A percentile compares a stretch with the other conserved stretches of the same genome.
Evolutionary conservation across 1,140 invertebrate species (phyloP).

Genomic region (Zophobas morio): DNA sequence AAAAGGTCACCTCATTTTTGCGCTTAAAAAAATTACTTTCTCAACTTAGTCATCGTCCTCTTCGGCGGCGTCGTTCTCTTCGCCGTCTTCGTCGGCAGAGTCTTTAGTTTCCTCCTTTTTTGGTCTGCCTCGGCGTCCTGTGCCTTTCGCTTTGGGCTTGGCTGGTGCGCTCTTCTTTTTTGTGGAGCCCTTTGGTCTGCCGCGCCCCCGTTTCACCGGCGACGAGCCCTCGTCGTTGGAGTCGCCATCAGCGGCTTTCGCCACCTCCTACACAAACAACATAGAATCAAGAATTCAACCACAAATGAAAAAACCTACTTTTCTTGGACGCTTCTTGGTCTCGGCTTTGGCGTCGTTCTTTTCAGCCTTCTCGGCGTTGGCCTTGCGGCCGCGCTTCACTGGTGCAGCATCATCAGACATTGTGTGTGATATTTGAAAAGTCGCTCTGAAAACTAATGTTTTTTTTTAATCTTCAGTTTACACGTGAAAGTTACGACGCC

Average conservation of each 20-base stretch:
- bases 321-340: conserved; percentile 58
- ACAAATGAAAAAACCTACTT: conserved; percentile 48
- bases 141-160: conserved; percentile 57
- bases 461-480: no score
- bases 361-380: conserved; percentile 53
- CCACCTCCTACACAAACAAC: not conserved
- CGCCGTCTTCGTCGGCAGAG: conserved; percentile 57
- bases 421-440: conserved; percentile 30
- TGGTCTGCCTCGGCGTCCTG: conserved; percentile 57
- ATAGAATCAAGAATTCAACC: conserved; percentile 21
- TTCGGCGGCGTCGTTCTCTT: conserved; percentile 47
- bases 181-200: conserved; percentile 63
- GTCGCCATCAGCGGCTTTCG: conserved; percentile 3
- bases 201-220: conserved; percentile 61
- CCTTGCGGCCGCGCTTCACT: conserved; percentile 60
- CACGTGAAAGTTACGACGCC: no score
- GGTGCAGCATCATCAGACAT: conserved; percentile 63
- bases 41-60: conserved; percentile 44
- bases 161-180: conserved; percentile 60
- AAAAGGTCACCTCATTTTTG: conserved; percentile 20
- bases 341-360: conserved; percentile 56
- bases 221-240: conserved; percentile 52
- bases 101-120: conserved; percentile 61
- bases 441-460: no score
- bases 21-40: conserved; percentile 9